These are phyloP conservation scores for Chelonia mydas DNA, from an alignment of 2,797 vertebrate genomes.

Conservation along the genomic window DNA sequence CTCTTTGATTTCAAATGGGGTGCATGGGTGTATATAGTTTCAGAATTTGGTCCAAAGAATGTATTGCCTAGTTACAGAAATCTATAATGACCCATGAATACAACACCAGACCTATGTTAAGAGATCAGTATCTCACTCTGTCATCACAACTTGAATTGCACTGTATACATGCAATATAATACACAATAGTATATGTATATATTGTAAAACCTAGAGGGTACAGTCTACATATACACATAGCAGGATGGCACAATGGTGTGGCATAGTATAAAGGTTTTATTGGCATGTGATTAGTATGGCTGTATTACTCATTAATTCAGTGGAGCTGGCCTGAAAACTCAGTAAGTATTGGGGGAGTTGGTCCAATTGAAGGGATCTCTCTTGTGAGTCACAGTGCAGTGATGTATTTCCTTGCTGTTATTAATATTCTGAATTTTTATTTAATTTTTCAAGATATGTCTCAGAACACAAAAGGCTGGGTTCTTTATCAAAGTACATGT, in stretches of 20 bases:
- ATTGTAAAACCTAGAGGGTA: constrained; percentile 4
- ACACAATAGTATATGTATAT: background rate
- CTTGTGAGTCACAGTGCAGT: background rate
- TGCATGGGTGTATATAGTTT: background rate
- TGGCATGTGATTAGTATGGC: background rate
- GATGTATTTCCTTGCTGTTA: background rate
- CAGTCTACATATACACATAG: background rate
- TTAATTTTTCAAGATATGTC: background rate
- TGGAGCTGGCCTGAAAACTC: background rate
- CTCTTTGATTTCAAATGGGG: background rate
- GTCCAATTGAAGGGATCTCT: background rate
- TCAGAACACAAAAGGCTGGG: background rate
- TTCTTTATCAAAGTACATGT: background rate
- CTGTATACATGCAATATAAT: background rate
- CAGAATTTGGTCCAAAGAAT: background rate
- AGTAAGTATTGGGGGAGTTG: background rate
- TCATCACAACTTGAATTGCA: background rate
- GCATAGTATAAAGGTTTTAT: background rate
- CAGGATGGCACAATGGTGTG: background rate
- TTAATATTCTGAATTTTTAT: background rate
- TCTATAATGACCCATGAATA: background rate
- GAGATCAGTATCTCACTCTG: background rate
- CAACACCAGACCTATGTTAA: background rate
- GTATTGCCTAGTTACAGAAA: background rate
- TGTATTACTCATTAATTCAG: background rate